Evolutionary conservation across 2,797 vertebrate species (phyloP), one percentile per base, ranked within the genome.

Genomic region (Myripristis jacobus): DNA sequence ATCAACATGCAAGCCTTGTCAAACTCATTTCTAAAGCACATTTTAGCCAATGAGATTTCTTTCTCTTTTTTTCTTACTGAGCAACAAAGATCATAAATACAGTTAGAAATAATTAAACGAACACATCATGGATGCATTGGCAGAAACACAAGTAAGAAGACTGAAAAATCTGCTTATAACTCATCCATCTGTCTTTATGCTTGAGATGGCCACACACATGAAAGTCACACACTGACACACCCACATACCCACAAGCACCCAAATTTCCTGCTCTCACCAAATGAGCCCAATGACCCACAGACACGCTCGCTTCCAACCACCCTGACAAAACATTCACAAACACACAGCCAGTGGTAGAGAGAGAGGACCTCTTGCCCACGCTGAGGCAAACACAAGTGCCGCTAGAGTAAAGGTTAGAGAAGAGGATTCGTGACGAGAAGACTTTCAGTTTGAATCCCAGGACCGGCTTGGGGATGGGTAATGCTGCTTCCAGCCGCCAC

Each of bases 121-220:
- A 62, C 43, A 47, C 44, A 47, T 47, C 44, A 19, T 54, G n/a
- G 71, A 70, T 27, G 4, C 46, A 44, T 58, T 77, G 64, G 75
- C 70, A 72, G 22, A 13, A 4, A 50, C 41, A 64, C 38, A 74
- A 81, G 44, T 53, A 67, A 77, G 52, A 62, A 62, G 66, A 64
- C 82, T 68, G 53, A 71, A 79, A 47, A 29, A 6, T 54, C 8
- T 54, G 52, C 62, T 24, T 63, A 46, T 43, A 72, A 69, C 48
- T 81, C 81, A 86, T 85, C 66, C 29, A 19, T 82, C 78, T 77
- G 80, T 77, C 52, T 79, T 55, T 38, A 55, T 59, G 77, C 73
- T 44, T 75, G 48, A 44, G 44, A 79, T 44, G 73, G 59, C 56
- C 77, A 54, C 72, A 77, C 59, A 63, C 66, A 38, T 22, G 38